Evolutionary conservation across 1,140 invertebrate species (phyloP), one percentile per base, ranked within the genome.

Genomic region (Bradynema listronoti): DNA sequence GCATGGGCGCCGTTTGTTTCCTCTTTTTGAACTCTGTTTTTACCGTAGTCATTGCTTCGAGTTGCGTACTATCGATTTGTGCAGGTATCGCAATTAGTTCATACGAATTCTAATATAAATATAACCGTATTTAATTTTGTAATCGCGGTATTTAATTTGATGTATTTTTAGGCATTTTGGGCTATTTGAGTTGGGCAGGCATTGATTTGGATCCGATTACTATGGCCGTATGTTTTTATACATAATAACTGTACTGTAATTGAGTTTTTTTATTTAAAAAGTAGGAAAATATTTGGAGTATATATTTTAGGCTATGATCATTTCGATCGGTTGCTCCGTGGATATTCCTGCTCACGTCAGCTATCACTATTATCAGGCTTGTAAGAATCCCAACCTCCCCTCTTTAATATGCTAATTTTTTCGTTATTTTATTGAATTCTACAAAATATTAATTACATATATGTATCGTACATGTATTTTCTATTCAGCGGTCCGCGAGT

Each of bases 301-400:
- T n/a, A n/a, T n/a, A n/a, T n/a, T n/a, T n/a, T n/a, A n/a, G 25
- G 78, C 80, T 42, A 71, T 82, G 50, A 78, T 82, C 30, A 81
- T 82, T 63, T 78, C 78, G 24, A 77, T 82, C 9, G 81, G 81
- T n/a, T 80, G 45, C 50, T 79, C 78, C 33, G 78, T 82, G 4
- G 80, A 81, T 65, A 81, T 79, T 52, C 77, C 80, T 27, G 80
- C 79, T 25, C 80, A 81, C 52, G 78, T 81, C 14, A 78, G 75
- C 49, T 80, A 81, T 56, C 74, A 77, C 51, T 77, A 78, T 36
- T 34, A 90, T 87, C 2, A 65, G 42, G 73, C 73, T 25, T 54
- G 64, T 53, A 33, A 58, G 58, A 45, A 29, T 14, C 27, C 33
- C 27, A 41, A 32, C 27, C 42, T 22, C 9, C 11, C 36, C 19